A percentile compares a stretch with the other conserved stretches of the same genome.
Evolutionary conservation across 2,113 vertebrate species (phyloP).

Genomic region (Scartelaos histophorus): DNA sequence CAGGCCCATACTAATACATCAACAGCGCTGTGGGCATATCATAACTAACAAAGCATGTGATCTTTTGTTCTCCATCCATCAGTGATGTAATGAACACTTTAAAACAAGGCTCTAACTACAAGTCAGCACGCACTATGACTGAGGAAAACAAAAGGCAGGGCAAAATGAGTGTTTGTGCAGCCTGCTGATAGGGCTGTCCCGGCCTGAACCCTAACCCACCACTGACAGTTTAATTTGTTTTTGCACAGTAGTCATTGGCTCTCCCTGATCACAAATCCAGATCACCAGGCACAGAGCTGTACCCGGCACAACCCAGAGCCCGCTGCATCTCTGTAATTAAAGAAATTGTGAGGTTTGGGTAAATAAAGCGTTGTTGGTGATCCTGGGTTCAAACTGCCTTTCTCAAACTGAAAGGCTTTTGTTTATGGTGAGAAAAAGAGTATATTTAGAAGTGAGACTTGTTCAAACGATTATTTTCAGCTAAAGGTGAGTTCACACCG

Average conservation of each 20-base stretch:
- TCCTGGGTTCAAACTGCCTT: not conserved
- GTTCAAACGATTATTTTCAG: not conserved
- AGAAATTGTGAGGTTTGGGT: not conserved
- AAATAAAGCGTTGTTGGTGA: not conserved
- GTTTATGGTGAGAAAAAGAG: not conserved
- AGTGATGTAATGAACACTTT: constrained; percentile 32
- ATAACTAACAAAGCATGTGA: constrained; percentile 20
- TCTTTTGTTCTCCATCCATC: constrained; percentile 10
- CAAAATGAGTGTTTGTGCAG: constrained; percentile 8
- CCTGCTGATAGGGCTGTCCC: constrained; percentile 1
- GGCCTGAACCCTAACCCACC: not conserved
- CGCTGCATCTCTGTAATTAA: not conserved
- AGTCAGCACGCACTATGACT: constrained; percentile 11
- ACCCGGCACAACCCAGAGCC: not conserved
- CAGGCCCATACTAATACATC: not conserved
- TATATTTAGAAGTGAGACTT: not conserved
- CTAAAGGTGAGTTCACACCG: not conserved
- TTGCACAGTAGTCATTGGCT: not conserved
- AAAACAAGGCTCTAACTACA: constrained; percentile 22
- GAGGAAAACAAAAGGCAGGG: constrained; percentile 10
- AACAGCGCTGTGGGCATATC: constrained; percentile 2
- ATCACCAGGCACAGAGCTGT: not conserved
- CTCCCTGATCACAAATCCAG: not conserved
- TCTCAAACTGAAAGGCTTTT: not conserved
- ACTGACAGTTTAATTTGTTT: constrained; percentile 11